Evolutionary conservation across 2,797 vertebrate species (phyloP), one percentile per base, ranked within the genome.

Genomic region (Megalops cyprinoides): DNA sequence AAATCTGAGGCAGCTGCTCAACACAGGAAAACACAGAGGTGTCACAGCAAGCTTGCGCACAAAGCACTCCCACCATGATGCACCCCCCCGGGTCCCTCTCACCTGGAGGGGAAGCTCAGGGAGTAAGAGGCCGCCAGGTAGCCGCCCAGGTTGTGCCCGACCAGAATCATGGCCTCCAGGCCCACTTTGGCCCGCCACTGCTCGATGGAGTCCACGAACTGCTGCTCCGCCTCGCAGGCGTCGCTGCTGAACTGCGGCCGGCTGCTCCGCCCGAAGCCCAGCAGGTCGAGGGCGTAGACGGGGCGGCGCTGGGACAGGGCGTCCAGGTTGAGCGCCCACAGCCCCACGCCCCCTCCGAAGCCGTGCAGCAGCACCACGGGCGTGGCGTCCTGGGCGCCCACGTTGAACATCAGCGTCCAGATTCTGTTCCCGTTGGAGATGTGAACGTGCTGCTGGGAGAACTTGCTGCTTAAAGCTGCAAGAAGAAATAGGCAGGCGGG

Each of bases 231-330:
- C 87, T 94, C 91, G 69, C 86, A 90, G 4, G 97, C 93, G 0
- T 97, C 94, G 0, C 86, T 87, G 79, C 95, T 92, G 88, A 99
- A 98, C 48, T 85, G 84, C 2, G 97, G 96, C 78, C 98, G 93
- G 90, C 95, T 97, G 91, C 98, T 99, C 87, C 92, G 96, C n/a
- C 98, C 98, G 82, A 98, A 99, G 77, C 98, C 97, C 90, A 98
- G 89, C 56, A 99, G 91, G 90, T 99, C 98, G 0, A 98, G 89
- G 81, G 97, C 96, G 39, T 96, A 97, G 77, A 99, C 85, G 0
- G 96, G 95, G 65, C 96, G 95, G 74, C 89, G 86, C 85, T 91
- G 93, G 77, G 94, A 95, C 55, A 99, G 93, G 37, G 93, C 92
- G 75, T 95, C 97, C 88, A 98, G 93, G 90, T 98, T 99, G 84